These are phyloP conservation scores for Enteromius viviparus DNA, from an alignment of 2,797 vertebrate genomes.

Conservation along the genomic window DNA sequence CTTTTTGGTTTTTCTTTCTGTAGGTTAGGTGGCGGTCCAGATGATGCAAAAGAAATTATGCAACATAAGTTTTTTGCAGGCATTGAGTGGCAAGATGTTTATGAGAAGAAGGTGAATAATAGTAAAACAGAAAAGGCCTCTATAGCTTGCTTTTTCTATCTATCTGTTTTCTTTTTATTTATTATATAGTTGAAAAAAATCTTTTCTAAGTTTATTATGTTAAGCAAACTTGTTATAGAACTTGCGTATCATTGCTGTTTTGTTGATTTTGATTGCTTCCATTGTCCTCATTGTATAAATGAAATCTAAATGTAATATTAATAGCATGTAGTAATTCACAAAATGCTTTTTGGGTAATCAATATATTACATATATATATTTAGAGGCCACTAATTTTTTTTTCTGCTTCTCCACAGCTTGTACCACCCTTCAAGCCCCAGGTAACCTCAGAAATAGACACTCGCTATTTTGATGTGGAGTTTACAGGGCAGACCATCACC, in stretches of 20 bases:
- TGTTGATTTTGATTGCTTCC: too few species aligned
- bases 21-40: constrained; percentile 93
- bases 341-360: not conserved
- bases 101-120: constrained; percentile 90
- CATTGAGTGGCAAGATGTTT: constrained; percentile 96
- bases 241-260: too few species aligned
- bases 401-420: constrained; percentile 79
- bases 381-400: not conserved
- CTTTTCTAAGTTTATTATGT: too few species aligned
- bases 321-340: not conserved
- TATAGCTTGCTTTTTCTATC: too few species aligned
- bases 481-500: constrained; percentile 97
- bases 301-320: too few species aligned
- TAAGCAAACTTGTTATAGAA: too few species aligned
- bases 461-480: constrained; percentile 97
- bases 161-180: too few species aligned
- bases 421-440: constrained; percentile 94
- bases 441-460: constrained; percentile 98
- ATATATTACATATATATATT: too few species aligned
- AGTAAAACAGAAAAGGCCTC: not conserved
- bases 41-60: constrained; percentile 99
- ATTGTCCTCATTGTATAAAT: too few species aligned
- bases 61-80: constrained; percentile 94
- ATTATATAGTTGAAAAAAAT: too few species aligned
- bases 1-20: constrained; percentile 44